These are phyloP conservation scores for Euplagia quadripunctaria DNA, from an alignment of 2,888 invertebrate genomes.

Conservation along the genomic window DNA sequence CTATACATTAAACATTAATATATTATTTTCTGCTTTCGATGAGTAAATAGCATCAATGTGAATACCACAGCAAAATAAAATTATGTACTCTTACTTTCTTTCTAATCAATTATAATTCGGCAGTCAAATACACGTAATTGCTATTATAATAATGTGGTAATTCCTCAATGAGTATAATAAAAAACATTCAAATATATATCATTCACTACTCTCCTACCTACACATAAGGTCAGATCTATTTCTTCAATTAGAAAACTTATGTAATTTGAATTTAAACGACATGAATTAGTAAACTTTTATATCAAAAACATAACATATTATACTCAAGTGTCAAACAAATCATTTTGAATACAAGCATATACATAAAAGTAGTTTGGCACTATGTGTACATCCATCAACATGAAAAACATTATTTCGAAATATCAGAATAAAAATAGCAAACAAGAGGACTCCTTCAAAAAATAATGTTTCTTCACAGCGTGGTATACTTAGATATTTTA, in stretches of 20 bases:
- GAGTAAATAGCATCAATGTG: constrained; percentile 44
- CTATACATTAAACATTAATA: not conserved
- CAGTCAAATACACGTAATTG: constrained; percentile 44
- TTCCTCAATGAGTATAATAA: constrained; percentile 53
- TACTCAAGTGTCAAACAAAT: constrained; percentile 52
- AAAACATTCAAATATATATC: constrained; percentile 51
- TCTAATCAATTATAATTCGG: constrained; percentile 28
- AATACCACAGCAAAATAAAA: constrained; percentile 42
- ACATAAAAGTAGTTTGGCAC: constrained; percentile 80
- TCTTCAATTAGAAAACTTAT: constrained; percentile 23
- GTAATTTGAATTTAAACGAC: constrained; percentile 33
- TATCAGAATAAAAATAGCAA: constrained; percentile 69
- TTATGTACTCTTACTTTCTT: constrained; percentile 21
- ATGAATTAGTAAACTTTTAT: constrained; percentile 43
- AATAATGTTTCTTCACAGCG: constrained; percentile 75
- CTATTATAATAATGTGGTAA: constrained; percentile 49
- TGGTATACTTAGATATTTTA: constrained; percentile 62
- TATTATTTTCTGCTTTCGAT: constrained; percentile 8
- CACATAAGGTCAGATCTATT: constrained; percentile 54
- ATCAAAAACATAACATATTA: constrained; percentile 44
- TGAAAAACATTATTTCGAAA: constrained; percentile 66
- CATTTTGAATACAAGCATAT: constrained; percentile 61
- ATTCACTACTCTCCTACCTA: constrained; percentile 56
- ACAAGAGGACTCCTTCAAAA: constrained; percentile 66
- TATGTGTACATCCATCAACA: constrained; percentile 66